phyloP scores from a whole-genome alignment of 1,140 invertebrate genomes.

The Trinorchestia longiramus region DNA sequence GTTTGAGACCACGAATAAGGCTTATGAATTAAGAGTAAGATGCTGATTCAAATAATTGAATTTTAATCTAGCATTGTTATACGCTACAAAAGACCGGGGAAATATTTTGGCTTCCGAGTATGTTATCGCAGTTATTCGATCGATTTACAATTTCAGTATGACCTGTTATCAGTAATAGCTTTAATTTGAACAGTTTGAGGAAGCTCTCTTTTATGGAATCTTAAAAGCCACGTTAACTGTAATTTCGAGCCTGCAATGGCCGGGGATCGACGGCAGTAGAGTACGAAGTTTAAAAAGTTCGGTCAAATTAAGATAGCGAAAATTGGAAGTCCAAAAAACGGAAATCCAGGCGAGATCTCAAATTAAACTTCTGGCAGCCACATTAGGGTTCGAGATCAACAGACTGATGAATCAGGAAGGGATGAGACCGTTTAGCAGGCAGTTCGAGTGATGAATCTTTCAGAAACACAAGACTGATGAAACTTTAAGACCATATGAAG shows the following conservation, averaged over 20 bases:
- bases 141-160: neutral
- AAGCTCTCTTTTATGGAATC: neutral
- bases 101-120: neutral
- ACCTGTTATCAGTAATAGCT: neutral
- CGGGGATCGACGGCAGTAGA: neutral
- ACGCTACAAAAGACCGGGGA: neutral
- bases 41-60: neutral
- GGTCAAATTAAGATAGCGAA: constrained; percentile 25
- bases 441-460: neutral
- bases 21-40: neutral
- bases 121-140: neutral
- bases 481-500: neutral
- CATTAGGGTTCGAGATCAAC: constrained; percentile 12
- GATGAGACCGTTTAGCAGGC: neutral
- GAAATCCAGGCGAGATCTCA: constrained; percentile 17
- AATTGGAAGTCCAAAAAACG: constrained; percentile 41
- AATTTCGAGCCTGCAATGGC: neutral
- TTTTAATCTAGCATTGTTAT: neutral
- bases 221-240: neutral
- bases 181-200: neutral
- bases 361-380: constrained; percentile 51
- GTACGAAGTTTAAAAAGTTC: neutral
- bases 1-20: neutral
- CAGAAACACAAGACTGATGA: constrained; percentile 3
- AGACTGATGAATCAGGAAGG: constrained; percentile 42